Conservation (phyloP, 64 coral and sea anemone genomes). For the Exaiptasia diaphana region DNA sequence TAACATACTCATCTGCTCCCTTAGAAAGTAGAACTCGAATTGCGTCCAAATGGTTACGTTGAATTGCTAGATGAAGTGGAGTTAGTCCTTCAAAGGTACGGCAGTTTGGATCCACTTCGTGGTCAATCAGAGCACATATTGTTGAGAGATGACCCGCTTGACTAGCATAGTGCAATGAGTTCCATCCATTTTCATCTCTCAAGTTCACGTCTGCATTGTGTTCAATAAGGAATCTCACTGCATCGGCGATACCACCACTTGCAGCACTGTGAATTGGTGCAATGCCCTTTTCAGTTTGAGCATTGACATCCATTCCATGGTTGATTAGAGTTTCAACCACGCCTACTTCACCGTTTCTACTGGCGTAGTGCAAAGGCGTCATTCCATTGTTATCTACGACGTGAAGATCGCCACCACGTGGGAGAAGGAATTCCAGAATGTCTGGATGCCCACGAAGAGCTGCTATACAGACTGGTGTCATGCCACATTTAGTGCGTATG, state of each 20-base stretch:
- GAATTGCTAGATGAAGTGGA: slow-evolving; percentile 66
- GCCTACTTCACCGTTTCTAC: slow-evolving; percentile 57
- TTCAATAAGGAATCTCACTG: slow-evolving; percentile 65
- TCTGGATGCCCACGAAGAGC: slow-evolving; percentile 68
- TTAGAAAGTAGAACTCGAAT: slow-evolving; percentile 59
- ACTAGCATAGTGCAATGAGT: slow-evolving; percentile 73
- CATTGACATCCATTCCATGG: slow-evolving; percentile 61
- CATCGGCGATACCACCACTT: slow-evolving; percentile 48
- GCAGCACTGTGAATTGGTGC: slow-evolving; percentile 64
- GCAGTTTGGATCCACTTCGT: slow-evolving; percentile 64
- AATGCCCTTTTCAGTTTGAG: slow-evolving; percentile 48
- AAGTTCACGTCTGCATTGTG: slow-evolving; percentile 58
- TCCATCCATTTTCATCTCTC: slow-evolving; percentile 75
- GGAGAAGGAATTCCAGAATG: slow-evolving; percentile 54
- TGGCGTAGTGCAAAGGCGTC: slow-evolving; percentile 75
- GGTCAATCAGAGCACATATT: slow-evolving; percentile 67
- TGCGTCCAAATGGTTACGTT: slow-evolving; percentile 54
- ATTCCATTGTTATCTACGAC: slow-evolving; percentile 65
- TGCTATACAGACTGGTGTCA: slow-evolving; percentile 67
- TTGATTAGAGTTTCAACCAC: slow-evolving; percentile 61
- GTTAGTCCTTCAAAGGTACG: slow-evolving; percentile 71
- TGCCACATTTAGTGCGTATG: slow-evolving; percentile 51
- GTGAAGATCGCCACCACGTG: slow-evolving; percentile 69
- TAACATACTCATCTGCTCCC: slow-evolving; percentile 53
- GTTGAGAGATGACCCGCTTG: slow-evolving; percentile 65